These are phyloP conservation scores for Eretmochelys imbricata DNA, from an alignment of 2,113 vertebrate genomes.

Conservation along the genomic window DNA sequence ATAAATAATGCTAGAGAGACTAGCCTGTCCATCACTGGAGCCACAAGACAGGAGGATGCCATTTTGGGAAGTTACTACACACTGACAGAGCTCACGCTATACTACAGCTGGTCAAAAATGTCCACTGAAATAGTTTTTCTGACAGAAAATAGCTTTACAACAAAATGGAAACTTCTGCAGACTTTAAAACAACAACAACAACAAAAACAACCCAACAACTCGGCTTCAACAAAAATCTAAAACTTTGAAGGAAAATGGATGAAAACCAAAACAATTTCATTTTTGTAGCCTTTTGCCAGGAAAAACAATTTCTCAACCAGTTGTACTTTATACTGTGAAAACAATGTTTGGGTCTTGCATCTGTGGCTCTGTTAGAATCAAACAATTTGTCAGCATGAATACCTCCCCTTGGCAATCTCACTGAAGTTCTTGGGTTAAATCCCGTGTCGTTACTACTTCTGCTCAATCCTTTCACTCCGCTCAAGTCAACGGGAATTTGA, in stretches of 20 bases:
- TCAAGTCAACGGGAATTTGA: neutral
- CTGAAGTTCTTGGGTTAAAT: neutral
- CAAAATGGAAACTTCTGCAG: neutral
- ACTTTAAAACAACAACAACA: neutral
- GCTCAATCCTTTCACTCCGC: neutral
- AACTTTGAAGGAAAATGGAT: neutral
- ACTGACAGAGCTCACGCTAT: neutral
- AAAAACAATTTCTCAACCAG: neutral
- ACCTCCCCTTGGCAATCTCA: neutral
- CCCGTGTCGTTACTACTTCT: neutral
- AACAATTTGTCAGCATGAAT: neutral
- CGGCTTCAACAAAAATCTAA: neutral
- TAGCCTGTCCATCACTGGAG: neutral
- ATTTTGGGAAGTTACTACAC: neutral
- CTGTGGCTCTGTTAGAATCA: neutral
- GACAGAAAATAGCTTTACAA: neutral
- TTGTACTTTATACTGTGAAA: neutral
- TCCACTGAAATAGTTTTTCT: neutral
- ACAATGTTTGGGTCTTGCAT: neutral
- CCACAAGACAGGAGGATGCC: neutral
- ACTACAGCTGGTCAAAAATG: neutral
- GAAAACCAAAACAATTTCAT: accelerated
- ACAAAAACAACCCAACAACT: neutral
- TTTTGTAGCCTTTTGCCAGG: neutral
- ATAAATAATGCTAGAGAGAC: neutral